Percentiles rank a stretch among this genome's conserved stretches.
phyloP scores from a whole-genome alignment of 2,888 invertebrate species.

The Athripsodes cinereus region DNA sequence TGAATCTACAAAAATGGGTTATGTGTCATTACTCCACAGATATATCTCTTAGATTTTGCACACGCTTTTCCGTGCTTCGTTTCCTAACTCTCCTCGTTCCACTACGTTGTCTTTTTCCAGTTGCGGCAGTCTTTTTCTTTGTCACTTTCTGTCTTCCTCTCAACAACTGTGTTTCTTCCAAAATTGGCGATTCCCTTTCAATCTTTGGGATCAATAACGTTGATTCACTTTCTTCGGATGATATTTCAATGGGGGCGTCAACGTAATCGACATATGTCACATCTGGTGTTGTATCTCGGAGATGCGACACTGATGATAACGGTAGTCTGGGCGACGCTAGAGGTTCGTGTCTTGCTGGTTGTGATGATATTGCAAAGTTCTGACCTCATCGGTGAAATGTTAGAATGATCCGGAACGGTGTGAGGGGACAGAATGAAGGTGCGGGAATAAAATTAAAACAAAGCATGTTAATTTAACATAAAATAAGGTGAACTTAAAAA shows the following conservation, averaged over 20 bases:
- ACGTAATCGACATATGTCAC: conserved; percentile 2
- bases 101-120: conserved; percentile 40
- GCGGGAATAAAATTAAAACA: conserved; percentile 46
- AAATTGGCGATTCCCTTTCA: conserved; percentile 36
- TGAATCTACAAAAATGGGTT: neutral
- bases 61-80: conserved; percentile 31
- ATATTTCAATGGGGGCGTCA: conserved; percentile 14
- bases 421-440: conserved; percentile 33
- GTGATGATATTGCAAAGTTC: conserved; percentile 28
- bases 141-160: conserved; percentile 39
- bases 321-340: conserved; percentile 25
- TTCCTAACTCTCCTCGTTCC: conserved; percentile 43
- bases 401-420: neutral
- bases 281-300: conserved; percentile 14
- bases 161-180: conserved; percentile 23
- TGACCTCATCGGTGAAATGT: conserved; percentile 21
- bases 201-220: conserved; percentile 29
- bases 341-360: conserved; percentile 22
- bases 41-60: neutral
- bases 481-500: conserved; percentile 37
- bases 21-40: conserved; percentile 6
- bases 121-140: conserved; percentile 37
- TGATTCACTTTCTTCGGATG: conserved; percentile 22
- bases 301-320: conserved; percentile 21
- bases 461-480: conserved; percentile 55